These are phyloP conservation scores for Datnioides undecimradiatus DNA, from an alignment of 2,113 vertebrate genomes.

Conservation along the genomic window DNA sequence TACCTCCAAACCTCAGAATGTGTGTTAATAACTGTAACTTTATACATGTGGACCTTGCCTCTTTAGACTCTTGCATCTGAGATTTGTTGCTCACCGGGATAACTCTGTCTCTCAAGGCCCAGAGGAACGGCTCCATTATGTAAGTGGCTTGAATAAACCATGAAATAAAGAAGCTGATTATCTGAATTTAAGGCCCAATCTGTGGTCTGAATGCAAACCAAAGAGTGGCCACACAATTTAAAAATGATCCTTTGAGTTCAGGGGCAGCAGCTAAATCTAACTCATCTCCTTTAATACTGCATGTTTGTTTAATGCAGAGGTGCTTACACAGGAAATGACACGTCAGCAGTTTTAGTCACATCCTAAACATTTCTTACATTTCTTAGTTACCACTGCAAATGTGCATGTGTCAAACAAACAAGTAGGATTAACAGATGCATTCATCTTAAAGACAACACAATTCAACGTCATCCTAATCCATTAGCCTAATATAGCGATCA, in stretches of 20 bases:
- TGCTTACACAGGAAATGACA: neutral
- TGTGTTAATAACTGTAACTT: neutral
- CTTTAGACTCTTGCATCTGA: neutral
- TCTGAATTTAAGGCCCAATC: constrained; percentile 25
- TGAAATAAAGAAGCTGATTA: constrained; percentile 43
- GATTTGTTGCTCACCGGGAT: neutral
- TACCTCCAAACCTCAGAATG: neutral
- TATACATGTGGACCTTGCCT: neutral
- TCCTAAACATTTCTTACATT: neutral
- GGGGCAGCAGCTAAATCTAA: neutral
- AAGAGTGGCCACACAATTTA: neutral
- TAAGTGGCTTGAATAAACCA: constrained; percentile 8
- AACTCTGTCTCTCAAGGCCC: constrained; percentile 4
- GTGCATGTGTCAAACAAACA: neutral
- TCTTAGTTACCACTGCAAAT: neutral
- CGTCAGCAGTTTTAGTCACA: neutral
- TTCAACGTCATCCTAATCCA: too few species aligned
- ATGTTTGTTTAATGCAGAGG: neutral
- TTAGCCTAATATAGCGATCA: too few species aligned
- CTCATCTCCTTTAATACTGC: neutral
- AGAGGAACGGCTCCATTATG: constrained; percentile 24
- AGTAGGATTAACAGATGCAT: too few species aligned
- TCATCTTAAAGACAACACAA: too few species aligned
- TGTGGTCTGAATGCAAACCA: constrained; percentile 23
- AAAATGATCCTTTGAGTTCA: neutral